phyloP scores from a whole-genome alignment of 1,140 invertebrate species.

The Gonatopus flavifemur region DNA sequence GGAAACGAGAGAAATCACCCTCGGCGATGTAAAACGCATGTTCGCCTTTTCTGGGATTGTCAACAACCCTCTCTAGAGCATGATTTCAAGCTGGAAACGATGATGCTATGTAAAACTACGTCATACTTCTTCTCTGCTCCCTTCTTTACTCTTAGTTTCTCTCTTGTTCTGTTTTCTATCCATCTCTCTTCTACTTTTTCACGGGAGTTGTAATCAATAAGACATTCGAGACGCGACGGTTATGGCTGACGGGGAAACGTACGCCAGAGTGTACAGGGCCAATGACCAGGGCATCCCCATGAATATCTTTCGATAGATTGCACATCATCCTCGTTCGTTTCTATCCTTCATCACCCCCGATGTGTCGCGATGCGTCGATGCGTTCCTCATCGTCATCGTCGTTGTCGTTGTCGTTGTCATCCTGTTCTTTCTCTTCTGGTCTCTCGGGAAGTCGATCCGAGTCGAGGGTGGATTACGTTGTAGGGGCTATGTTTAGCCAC shows the following conservation, averaged over 20 bases:
- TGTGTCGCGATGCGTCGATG: conserved; percentile 42
- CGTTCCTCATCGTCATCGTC: too few species aligned
- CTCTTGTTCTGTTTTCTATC: conserved; percentile 4
- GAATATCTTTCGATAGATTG: conserved; percentile 61
- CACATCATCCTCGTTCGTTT: conserved; percentile 47
- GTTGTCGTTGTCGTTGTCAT: too few species aligned
- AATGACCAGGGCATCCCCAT: conserved; percentile 55
- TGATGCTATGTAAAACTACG: conserved; percentile 6
- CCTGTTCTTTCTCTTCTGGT: too few species aligned
- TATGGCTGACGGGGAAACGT: conserved; percentile 51
- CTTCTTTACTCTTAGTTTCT: not conserved
- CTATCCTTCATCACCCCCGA: conserved; percentile 33
- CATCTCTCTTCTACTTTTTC: conserved; percentile 20
- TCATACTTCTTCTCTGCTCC: not conserved
- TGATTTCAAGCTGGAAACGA: conserved; percentile 33
- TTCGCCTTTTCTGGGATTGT: conserved; percentile 41
- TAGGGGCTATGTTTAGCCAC: too few species aligned
- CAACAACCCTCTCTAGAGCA: conserved; percentile 16
- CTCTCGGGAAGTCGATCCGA: too few species aligned
- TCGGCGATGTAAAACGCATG: conserved; percentile 38
- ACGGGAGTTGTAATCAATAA: conserved; percentile 56
- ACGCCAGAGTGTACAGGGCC: conserved; percentile 37
- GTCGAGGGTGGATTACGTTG: too few species aligned
- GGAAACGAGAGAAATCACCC: too few species aligned
- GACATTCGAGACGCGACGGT: conserved; percentile 58